A percentile compares a stretch with the other conserved stretches of the same genome.
Evolutionary conservation across 2,888 invertebrate genomes (phyloP).

Genomic region (Leistus spinibarbis): DNA sequence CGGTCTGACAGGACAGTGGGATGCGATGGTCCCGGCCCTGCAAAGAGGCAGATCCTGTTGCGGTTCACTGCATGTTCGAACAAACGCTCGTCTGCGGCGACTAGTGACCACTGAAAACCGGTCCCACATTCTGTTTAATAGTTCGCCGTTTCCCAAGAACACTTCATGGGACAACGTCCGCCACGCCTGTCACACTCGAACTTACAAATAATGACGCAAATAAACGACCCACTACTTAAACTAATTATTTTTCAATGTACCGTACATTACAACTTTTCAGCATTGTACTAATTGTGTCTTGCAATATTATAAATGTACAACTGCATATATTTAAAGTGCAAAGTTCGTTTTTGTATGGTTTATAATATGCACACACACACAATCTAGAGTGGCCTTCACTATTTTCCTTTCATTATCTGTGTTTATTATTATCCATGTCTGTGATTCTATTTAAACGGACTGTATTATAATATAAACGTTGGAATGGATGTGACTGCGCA

Average conservation of each 20-base stretch:
- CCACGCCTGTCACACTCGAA: background rate
- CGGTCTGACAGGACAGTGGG: background rate
- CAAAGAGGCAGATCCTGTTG: slow-evolving; percentile 40
- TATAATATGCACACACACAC: too few species aligned
- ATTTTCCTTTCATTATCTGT: too few species aligned
- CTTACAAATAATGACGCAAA: background rate
- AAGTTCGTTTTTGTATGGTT: too few species aligned
- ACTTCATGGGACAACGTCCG: background rate
- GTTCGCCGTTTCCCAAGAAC: background rate
- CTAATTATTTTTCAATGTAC: background rate
- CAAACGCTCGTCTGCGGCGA: slow-evolving; percentile 13
- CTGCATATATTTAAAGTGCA: too few species aligned
- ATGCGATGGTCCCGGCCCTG: background rate
- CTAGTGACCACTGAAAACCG: slow-evolving; percentile 16
- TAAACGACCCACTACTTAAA: background rate
- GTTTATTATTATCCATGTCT: too few species aligned
- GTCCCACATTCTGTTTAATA: background rate
- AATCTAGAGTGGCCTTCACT: too few species aligned
- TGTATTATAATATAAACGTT: background rate
- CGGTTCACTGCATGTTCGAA: slow-evolving; percentile 17
- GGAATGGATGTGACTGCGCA: background rate
- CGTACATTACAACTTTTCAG: background rate
- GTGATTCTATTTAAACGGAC: too few species aligned
- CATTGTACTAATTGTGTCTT: too few species aligned
- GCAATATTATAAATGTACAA: too few species aligned